These are phyloP conservation scores for Sarcophaga subvicina DNA, from an alignment of 2,888 invertebrate genomes.

Conservation along the genomic window DNA sequence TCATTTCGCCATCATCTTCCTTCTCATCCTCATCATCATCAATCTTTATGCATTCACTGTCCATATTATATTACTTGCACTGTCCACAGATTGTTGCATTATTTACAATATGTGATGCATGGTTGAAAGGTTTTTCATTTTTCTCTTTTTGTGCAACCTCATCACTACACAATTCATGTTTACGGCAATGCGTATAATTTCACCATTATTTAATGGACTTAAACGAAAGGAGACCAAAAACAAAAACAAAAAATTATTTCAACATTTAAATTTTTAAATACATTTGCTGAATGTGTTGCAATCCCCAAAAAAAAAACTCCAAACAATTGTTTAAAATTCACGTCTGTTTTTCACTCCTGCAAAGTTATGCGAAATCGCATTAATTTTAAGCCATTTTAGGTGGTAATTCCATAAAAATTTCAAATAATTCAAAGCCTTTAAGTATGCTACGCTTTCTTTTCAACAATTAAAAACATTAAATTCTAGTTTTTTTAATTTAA, in stretches of 20 bases:
- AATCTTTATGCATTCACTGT: conserved; percentile 26
- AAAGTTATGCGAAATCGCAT: not conserved
- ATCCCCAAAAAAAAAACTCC: not conserved
- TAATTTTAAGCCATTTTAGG: conserved; percentile 20
- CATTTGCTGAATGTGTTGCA: not conserved
- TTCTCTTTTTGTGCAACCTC: not conserved
- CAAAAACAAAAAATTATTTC: not conserved
- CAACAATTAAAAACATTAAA: too few species aligned
- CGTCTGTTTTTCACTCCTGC: not conserved
- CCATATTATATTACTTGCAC: conserved; percentile 1
- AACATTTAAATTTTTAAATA: conserved; percentile 27
- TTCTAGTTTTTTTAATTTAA: too few species aligned
- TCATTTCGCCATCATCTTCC: not conserved
- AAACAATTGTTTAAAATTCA: conserved; percentile 7
- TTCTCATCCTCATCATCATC: not conserved
- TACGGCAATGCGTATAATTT: conserved; percentile 65
- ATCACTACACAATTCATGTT: conserved; percentile 52
- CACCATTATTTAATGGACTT: conserved; percentile 56
- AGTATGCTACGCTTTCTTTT: too few species aligned
- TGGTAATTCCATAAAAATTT: too few species aligned
- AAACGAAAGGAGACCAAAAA: not conserved
- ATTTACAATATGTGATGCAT: conserved; percentile 28
- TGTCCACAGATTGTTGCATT: conserved; percentile 5
- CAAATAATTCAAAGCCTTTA: too few species aligned
- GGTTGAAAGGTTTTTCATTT: not conserved